Base-by-base conservation (phyloP, 1,140 invertebrate genomes). In the Hermatobates lingyangjiaoensis region DNA sequence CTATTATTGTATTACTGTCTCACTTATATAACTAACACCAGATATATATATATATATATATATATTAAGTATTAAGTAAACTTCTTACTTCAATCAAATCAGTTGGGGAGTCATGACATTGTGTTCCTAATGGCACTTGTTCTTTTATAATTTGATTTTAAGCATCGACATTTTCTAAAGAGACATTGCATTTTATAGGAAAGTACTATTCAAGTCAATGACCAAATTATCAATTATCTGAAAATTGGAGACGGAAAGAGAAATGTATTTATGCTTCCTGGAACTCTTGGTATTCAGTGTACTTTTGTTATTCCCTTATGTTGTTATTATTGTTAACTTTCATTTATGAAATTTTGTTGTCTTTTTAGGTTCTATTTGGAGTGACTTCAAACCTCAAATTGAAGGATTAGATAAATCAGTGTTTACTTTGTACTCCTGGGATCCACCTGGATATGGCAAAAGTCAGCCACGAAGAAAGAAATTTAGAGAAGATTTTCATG, bases 401-500 rank as follows among this genome's bases (percentile, higher is more conserved):
- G 74, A 80, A 56, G 70, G 73, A 14, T 66, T 89, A 15, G 70
- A 81, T 55, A 68, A 68, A 54, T 67, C 75, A 0, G 76, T 82
- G 55, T 79, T 86, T 51, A 85, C 79, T 7, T 57, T 90, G 12
- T 69, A 90, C n/a, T 80, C 75, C 0, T 87, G 85, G 81, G 87
- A 92, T 68, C 86, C 87, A 3, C 83, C 85, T 2, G 87, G 88
- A 1, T 91, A 88, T 70, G 87, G 87, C 7, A 77, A 77, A 51
- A 89, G 84, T 57, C 73, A 80, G 54, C 87, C 87, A 4, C 85
- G 85, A 2, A 65, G 79, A 23, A 71, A 81, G 56, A 68, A 75
- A 20, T 91, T 84, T 63, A 66, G 73, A 0, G 55, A 69, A 4
- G 70, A 85, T 55, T 89, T 86, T 63, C 81, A 77, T 54, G 68